Base-by-base conservation (phyloP, 2,888 invertebrate species). In the Orthosia gracilis region DNA sequence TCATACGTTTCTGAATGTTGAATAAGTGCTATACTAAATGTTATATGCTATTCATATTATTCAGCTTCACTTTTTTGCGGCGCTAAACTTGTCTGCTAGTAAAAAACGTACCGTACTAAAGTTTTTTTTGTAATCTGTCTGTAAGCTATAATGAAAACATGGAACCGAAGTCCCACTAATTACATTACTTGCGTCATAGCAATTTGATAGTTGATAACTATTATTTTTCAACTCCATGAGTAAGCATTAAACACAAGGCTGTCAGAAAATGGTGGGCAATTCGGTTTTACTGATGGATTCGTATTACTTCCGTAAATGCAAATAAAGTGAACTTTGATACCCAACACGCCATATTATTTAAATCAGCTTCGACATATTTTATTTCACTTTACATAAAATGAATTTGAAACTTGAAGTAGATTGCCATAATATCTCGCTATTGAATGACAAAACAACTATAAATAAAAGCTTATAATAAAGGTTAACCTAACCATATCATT, bases 241-340 rank as follows among this genome's bases (percentile, higher is more conserved):
- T 73, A 73, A 73, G 77, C 80, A 73, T 21, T 62, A 69, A 72
- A 50, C 31, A 26, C 52, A 65, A 78, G 26, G 75, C 58, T 69
- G 54, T 0, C 18, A 73, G 54, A 73, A 76, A 80, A 80, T 77
- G 54, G 66, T 66, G 23, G 21, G n/a, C 57, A 21, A 50, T 59
- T 69, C 9, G 55, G 40, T 76, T 72, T 58, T 26, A 21, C 58
- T 77, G 62, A 58, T 49, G n/a, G 62, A 26, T 50, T 63, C 13
- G 12, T 77, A 80, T 68, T 26, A 77, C 69, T 80, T 80, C 80
- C 76, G 18, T 21, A 65, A 69, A 80, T 66, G 63, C 21, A 69
- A 80, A 80, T 67, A 47, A 49, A 13, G 15, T 61, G 45, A 69
- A 54, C 72, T 73, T 80, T 73, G 69, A 69, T 50, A 73, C 52